Base-by-base conservation (phyloP, 2,113 vertebrate genomes). In the Mohoua ochrocephala region DNA sequence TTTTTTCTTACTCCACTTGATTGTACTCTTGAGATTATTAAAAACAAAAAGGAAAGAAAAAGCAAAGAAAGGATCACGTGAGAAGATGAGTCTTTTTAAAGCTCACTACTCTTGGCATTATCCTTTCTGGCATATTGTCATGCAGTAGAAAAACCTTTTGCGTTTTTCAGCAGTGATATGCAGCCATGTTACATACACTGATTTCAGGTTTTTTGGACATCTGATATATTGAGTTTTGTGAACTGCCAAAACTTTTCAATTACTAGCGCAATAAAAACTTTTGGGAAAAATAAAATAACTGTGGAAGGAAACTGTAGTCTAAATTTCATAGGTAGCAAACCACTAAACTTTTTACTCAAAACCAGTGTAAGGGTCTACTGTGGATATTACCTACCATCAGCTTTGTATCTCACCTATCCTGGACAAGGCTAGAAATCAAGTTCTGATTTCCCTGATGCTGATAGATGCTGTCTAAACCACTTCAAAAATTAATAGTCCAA, bases 241-340 rank as follows among this genome's bases (percentile, higher is more conserved):
- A 95, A 64, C 93, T 96, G 93, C 92, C 96, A 96, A 96, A 97
- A 88, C 27, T 79, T 94, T 92, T 92, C 70, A 81, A 71, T 96
- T 96, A 78, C 39, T 73, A 78, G 49, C 78, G 74, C 37, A 87
- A 74, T 61, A 78, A 75, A 91, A 91, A 30, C 4, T 59, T 91
- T 35, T 7, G 74, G 73, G 82, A 93, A 68, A 80, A 94, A 81
- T 65, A 84, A 95, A 95, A 54, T 78, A 73, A 56, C 73, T 64
- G 50, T 45, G 50, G 47, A 83, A 69, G 87, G 63, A 94, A 96
- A 89, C 65, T 89, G 79, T 85, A 83, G 26, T 33, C n/a, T 84
- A 21, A 89, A 71, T 82, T 84, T 90, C 75, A 44, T 33, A 57
- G 68, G 41, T 90, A 91, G 52, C n/a, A 93, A 93, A 76, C 41